Conservation (phyloP, 2,113 vertebrate species). For the Genyomyrus donnyi region DNA sequence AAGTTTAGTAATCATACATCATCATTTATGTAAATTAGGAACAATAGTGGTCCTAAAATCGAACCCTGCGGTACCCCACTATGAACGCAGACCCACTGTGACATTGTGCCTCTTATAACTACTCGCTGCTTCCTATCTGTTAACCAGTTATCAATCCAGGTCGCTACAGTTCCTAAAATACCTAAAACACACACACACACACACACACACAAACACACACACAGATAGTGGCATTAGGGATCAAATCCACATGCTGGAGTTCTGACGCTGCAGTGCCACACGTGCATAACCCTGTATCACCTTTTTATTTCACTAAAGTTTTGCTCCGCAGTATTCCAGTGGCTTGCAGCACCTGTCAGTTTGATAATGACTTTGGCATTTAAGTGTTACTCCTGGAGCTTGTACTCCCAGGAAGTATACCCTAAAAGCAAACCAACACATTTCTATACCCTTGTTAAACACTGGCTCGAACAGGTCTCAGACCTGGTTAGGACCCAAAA, state of each 20-base stretch:
- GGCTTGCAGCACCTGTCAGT: not conserved
- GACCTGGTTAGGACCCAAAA: not conserved
- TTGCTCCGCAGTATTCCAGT: not conserved
- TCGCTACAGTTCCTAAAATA: too few species aligned
- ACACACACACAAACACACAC: not conserved
- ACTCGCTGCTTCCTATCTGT: too few species aligned
- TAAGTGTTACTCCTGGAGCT: not conserved
- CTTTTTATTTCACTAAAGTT: not conserved
- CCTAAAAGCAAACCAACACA: not conserved
- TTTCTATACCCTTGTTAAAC: not conserved
- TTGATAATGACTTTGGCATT: slow-evolving; percentile 6
- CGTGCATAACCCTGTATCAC: not conserved
- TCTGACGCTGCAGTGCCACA: not conserved
- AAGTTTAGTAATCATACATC: not conserved
- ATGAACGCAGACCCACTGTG: too few species aligned
- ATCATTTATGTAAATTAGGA: too few species aligned
- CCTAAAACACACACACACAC: not conserved
- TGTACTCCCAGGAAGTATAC: not conserved
- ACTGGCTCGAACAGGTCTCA: not conserved
- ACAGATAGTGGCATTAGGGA: not conserved
- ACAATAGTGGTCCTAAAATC: too few species aligned
- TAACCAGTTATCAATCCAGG: too few species aligned
- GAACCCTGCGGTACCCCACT: too few species aligned
- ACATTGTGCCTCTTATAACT: too few species aligned
- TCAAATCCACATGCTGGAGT: not conserved